phyloP scores from a whole-genome alignment of 2,113 vertebrate genomes.

The Pangasianodon hypophthalmus region DNA sequence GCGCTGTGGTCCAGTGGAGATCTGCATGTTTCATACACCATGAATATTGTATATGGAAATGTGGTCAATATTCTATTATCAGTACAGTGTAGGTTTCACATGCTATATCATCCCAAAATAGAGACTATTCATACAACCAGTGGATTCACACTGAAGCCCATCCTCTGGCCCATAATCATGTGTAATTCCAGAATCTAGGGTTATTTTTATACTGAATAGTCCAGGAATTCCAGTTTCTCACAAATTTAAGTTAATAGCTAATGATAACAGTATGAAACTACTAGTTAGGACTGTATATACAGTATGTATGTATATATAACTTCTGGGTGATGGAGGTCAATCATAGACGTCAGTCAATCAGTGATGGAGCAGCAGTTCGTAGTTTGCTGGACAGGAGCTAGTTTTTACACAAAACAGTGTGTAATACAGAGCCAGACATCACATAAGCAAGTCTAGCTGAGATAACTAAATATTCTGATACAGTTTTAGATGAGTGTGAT shows the following conservation, averaged over 20 bases:
- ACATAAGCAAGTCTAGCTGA: neutral
- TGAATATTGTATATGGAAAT: neutral
- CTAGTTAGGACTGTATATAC: neutral
- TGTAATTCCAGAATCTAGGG: neutral
- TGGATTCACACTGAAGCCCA: neutral
- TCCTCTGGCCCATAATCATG: neutral
- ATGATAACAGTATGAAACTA: neutral
- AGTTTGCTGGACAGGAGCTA: neutral
- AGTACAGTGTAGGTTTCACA: neutral
- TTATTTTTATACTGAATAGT: neutral
- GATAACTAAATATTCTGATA: neutral
- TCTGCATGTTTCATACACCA: neutral
- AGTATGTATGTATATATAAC: neutral
- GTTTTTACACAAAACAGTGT: neutral
- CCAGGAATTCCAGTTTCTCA: neutral
- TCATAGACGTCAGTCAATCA: neutral
- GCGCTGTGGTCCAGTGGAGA: neutral
- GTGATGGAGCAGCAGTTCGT: neutral
- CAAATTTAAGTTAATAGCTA: neutral
- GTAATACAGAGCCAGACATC: neutral
- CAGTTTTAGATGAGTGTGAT: neutral
- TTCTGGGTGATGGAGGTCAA: neutral
- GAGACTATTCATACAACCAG: neutral
- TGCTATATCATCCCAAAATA: neutral
- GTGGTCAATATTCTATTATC: neutral